Evolutionary conservation across 2,797 vertebrate genomes (phyloP), one percentile per base, ranked within the genome.

Genomic region (Pelodytes ibericus): DNA sequence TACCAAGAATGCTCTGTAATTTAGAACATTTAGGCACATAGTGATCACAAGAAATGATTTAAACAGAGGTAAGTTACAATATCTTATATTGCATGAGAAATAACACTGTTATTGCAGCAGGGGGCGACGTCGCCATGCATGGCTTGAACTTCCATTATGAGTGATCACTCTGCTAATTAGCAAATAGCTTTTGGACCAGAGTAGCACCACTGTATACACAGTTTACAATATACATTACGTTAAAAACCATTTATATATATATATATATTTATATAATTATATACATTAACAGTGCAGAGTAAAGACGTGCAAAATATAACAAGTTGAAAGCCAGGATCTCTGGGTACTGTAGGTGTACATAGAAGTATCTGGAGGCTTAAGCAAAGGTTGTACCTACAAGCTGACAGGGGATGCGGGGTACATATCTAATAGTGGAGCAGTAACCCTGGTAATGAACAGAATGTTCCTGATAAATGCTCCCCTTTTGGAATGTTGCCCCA

Each of bases 251-350:
- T 13, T 20, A 53, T 39, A 72, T 60, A 60, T 63, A 62, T n/a
- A 44, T 63, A 39, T 36, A 53, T 71, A 77, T 29, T 71, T 53
- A 2, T 68, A 68, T 68, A 53, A 20, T 20, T 53, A 77, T 66
- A 4, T 57, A 77, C 62, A 77, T 22, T 22, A 57, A 15, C 26
- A 30, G 16, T 26, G 8, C 15, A 36, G 25, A 11, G 11, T 25
- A 18, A 60, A 36, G 61, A 24, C 24, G 75, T 72, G 75, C 75
- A 78, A 78, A 72, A 72, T 67, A 36, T 44, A 78, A 56, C 63
- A 44, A 44, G 41, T 44, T 44, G 47, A 27, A 65, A 25, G 36
- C 60, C 10, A 20, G 44, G 53, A 30, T 20, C n/a, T 57, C 47
- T 26, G 36, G 49, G 25, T 13, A 62, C 53, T 18, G 41, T 26